Evolutionary conservation across 2,113 vertebrate genomes (phyloP).

Genomic region (Steatornis caripensis): DNA sequence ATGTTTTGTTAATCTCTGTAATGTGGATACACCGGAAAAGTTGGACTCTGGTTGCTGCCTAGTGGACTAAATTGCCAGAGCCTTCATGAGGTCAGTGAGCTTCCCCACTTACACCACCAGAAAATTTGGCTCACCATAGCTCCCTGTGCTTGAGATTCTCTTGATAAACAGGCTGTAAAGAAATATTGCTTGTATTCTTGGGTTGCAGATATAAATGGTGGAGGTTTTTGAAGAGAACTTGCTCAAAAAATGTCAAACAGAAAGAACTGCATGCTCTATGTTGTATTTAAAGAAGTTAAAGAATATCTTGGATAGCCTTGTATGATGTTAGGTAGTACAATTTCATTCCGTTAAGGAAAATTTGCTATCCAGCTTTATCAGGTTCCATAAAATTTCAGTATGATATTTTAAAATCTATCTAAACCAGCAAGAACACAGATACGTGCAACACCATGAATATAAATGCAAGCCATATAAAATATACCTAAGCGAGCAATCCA

Average conservation of each 20-base stretch:
- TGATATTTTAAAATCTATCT: constrained; percentile 52
- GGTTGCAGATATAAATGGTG: neutral
- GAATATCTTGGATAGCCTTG: neutral
- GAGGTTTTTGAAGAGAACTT: neutral
- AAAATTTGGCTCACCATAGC: neutral
- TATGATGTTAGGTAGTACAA: neutral
- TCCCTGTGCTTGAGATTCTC: neutral
- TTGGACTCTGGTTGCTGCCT: no score
- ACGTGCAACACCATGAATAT: constrained; percentile 46
- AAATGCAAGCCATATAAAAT: constrained; percentile 67
- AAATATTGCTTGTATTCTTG: neutral
- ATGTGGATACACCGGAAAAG: neutral
- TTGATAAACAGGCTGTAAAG: constrained; percentile 12
- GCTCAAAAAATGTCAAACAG: neutral
- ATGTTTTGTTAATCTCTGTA: neutral
- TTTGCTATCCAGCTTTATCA: constrained; percentile 43
- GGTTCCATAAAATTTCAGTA: constrained; percentile 35
- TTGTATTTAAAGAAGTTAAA: neutral
- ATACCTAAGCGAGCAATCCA: constrained; percentile 56
- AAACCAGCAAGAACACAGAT: constrained; percentile 49
- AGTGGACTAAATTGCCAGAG: neutral
- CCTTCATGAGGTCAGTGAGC: constrained; percentile 1
- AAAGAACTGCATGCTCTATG: neutral
- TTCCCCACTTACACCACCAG: neutral
- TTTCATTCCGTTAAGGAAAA: constrained; percentile 2